Evolutionary conservation across 2,888 invertebrate genomes (phyloP).

Genomic region (Acanthosepion lycidas): DNA sequence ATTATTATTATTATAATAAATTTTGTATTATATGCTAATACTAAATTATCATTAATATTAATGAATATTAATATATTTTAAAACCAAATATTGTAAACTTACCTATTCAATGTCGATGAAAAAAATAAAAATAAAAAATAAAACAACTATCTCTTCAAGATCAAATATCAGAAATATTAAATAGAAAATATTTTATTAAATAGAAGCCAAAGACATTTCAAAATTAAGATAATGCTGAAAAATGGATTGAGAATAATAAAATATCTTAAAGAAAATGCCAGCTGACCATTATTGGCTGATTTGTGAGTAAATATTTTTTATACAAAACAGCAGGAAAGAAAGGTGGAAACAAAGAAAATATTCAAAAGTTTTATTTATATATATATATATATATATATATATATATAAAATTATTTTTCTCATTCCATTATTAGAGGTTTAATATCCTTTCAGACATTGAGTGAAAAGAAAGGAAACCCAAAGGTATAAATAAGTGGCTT

Average conservation of each 20-base stretch:
- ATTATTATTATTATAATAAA: background rate
- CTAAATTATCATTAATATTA: background rate
- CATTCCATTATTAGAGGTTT: background rate
- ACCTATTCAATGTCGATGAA: too few relatives aligned
- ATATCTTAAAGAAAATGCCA: too few relatives aligned
- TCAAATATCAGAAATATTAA: too few relatives aligned
- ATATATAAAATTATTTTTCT: too few relatives aligned
- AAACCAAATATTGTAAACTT: background rate
- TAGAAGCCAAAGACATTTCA: too few relatives aligned
- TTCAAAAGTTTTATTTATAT: too few relatives aligned
- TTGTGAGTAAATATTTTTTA: background rate
- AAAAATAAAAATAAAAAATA: too few relatives aligned
- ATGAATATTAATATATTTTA: background rate
- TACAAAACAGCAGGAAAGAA: background rate
- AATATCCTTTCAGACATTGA: background rate
- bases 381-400: too few relatives aligned
- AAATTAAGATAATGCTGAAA: too few relatives aligned
- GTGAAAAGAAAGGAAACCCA: background rate
- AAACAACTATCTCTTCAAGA: too few relatives aligned
- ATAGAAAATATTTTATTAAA: too few relatives aligned
- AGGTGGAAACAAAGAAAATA: background rate
- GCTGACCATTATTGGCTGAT: background rate
- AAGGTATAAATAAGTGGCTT: background rate
- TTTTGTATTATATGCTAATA: background rate
- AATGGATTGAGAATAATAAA: too few relatives aligned